Evolutionary conservation across 2,888 invertebrate species (phyloP).

Genomic region (Agonum fuliginosum): DNA sequence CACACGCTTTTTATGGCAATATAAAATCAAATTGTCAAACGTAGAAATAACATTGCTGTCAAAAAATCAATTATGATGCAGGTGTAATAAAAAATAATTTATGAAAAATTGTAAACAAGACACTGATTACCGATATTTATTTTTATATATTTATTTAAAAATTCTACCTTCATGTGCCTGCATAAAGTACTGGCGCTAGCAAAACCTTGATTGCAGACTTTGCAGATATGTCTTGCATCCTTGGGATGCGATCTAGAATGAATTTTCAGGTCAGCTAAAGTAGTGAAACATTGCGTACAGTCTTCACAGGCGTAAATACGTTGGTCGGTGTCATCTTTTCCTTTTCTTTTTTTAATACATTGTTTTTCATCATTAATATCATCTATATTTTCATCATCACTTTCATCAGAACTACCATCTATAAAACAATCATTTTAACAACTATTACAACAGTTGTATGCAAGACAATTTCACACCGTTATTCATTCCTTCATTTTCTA

Average conservation of each 20-base stretch:
- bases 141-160: neutral
- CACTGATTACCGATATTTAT: too few species aligned
- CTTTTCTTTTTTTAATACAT: slow-evolving; percentile 61
- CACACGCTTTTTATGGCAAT: too few species aligned
- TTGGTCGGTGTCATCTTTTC: slow-evolving; percentile 70
- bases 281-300: slow-evolving; percentile 70
- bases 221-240: slow-evolving; percentile 67
- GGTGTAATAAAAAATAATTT: too few species aligned
- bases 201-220: slow-evolving; percentile 71
- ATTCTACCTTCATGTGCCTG: slow-evolving; percentile 69
- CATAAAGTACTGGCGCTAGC: slow-evolving; percentile 72
- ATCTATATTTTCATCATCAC: neutral
- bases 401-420: slow-evolving; percentile 20
- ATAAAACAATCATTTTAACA: slow-evolving; percentile 17
- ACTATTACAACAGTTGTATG: neutral
- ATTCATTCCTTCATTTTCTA: slow-evolving; percentile 54
- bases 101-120: too few species aligned
- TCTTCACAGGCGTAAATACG: slow-evolving; percentile 71
- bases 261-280: slow-evolving; percentile 68
- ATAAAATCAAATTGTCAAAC: too few species aligned
- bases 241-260: slow-evolving; percentile 68
- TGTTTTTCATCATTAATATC: slow-evolving; percentile 15
- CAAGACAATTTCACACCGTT: slow-evolving; percentile 15
- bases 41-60: too few species aligned
- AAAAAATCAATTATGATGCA: too few species aligned